phyloP scores from a whole-genome alignment of 2,888 invertebrate genomes.

The Drosophila testacea region DNA sequence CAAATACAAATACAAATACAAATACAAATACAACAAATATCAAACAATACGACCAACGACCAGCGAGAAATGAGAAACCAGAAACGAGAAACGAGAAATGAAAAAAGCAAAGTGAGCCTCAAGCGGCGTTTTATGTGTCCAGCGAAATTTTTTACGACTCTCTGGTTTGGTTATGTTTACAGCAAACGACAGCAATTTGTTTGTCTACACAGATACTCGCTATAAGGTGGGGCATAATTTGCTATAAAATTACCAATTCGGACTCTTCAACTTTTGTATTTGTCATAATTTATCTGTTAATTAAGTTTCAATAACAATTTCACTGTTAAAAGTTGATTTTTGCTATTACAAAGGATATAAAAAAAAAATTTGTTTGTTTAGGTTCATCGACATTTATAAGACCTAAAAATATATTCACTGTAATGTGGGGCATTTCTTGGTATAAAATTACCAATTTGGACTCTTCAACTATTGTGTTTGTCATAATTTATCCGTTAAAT shows the following conservation, averaged over 20 bases:
- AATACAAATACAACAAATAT: slow-evolving; percentile 28
- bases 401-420: no score
- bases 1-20: slow-evolving; percentile 41
- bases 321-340: not conserved
- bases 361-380: not conserved
- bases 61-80: slow-evolving; percentile 3
- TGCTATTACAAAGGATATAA: not conserved
- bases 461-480: not conserved
- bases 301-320: slow-evolving; percentile 11
- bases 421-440: no score
- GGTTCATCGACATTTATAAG: no score
- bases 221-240: slow-evolving; percentile 31
- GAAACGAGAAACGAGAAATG: slow-evolving; percentile 5
- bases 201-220: slow-evolving; percentile 8
- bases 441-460: no score
- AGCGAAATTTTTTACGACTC: slow-evolving; percentile 47
- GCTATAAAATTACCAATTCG: slow-evolving; percentile 12
- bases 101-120: slow-evolving; percentile 49
- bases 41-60: slow-evolving; percentile 15
- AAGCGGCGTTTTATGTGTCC: slow-evolving; percentile 70
- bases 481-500: slow-evolving; percentile 2
- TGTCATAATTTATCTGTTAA: slow-evolving; percentile 7
- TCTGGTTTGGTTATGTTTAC: slow-evolving; percentile 41
- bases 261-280: slow-evolving; percentile 16
- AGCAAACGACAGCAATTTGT: slow-evolving; percentile 63